phyloP scores from a whole-genome alignment of 2,888 invertebrate genomes.

The Formica aserva region DNA sequence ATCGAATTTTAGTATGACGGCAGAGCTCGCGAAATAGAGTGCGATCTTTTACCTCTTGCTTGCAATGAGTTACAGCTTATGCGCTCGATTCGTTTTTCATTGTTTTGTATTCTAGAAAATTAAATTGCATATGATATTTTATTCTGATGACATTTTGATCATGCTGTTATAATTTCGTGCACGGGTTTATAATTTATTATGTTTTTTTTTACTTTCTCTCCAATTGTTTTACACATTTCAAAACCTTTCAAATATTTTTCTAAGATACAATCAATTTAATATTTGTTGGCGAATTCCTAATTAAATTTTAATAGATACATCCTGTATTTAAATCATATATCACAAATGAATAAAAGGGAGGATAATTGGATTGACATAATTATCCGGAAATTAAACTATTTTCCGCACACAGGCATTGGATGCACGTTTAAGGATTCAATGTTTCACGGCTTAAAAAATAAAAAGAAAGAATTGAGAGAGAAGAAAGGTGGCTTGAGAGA shows the following conservation, averaged over 20 bases:
- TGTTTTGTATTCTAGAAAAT: conserved; percentile 29
- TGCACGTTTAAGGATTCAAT: conserved; percentile 30
- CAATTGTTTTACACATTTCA: neutral
- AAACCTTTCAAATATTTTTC: neutral
- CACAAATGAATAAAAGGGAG: neutral
- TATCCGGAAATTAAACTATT: conserved; percentile 33
- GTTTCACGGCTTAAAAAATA: neutral
- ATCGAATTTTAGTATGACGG: neutral
- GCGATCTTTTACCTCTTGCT: neutral
- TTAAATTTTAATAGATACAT: neutral
- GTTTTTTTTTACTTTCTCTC: neutral
- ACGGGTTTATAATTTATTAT: neutral
- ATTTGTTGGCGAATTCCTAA: neutral
- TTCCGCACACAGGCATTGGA: neutral
- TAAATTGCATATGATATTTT: neutral
- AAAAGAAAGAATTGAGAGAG: conserved; percentile 14
- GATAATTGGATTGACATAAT: neutral
- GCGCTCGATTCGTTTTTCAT: neutral
- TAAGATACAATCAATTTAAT: neutral
- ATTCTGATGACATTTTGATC: neutral
- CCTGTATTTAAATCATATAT: neutral
- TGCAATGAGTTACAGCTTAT: neutral
- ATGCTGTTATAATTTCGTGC: neutral
- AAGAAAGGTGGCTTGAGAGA: conserved; percentile 19
- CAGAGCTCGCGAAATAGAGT: neutral